A percentile compares a stretch with the other conserved stretches of the same genome.
phyloP scores from a whole-genome alignment of 1,140 invertebrate species.

The Popillia japonica region DNA sequence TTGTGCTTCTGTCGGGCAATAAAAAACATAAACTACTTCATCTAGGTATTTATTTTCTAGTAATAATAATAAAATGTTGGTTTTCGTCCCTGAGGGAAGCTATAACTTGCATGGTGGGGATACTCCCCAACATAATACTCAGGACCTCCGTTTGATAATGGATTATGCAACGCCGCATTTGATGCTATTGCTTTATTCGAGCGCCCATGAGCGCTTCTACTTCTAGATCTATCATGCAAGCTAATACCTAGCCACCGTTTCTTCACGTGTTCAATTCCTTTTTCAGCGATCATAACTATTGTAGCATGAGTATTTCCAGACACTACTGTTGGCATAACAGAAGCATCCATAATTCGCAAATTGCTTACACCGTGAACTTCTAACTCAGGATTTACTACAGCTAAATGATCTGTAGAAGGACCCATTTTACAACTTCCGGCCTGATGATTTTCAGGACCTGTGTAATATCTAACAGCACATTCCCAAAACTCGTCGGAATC shows the following conservation, averaged over 20 bases:
- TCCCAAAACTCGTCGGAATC: constrained; percentile 83
- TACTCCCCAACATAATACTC: too few species aligned
- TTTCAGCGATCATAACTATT: constrained; percentile 84
- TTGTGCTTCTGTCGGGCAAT: too few species aligned
- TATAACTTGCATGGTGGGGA: too few species aligned
- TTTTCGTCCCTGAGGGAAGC: too few species aligned
- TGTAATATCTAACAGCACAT: constrained; percentile 78
- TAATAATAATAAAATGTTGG: too few species aligned
- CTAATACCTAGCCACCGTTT: constrained; percentile 64
- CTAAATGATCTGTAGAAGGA: constrained; percentile 68
- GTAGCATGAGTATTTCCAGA: constrained; percentile 86
- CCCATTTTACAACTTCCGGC: constrained; percentile 86
- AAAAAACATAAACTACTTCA: too few species aligned
- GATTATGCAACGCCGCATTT: too few species aligned
- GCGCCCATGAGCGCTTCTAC: too few species aligned
- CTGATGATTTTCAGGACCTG: constrained; percentile 86
- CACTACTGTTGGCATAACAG: constrained; percentile 78
- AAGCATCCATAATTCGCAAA: constrained; percentile 79
- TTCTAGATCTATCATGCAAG: neutral
- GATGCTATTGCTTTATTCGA: too few species aligned
- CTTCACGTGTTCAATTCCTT: constrained; percentile 81
- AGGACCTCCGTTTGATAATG: too few species aligned
- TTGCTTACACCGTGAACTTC: constrained; percentile 74
- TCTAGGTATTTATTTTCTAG: too few species aligned
- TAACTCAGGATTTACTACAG: constrained; percentile 77